These are phyloP conservation scores for Bambusicola thoracicus DNA, from an alignment of 2,113 vertebrate species.

Conservation along the genomic window DNA sequence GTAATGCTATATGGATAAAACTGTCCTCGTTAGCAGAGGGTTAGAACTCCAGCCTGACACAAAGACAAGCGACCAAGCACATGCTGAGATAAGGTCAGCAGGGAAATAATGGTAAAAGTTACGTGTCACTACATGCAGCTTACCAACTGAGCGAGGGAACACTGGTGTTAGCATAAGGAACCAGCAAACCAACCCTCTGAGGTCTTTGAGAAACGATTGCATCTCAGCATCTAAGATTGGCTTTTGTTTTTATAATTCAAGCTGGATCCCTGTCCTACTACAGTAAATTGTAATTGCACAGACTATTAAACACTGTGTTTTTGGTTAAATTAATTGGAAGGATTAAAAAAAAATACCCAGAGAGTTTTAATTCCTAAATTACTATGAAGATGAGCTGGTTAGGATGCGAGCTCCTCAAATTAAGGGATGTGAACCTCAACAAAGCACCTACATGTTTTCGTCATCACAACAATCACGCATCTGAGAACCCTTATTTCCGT, in stretches of 20 bases:
- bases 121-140: neutral
- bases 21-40: neutral
- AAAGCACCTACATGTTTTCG: neutral
- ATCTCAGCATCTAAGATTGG: neutral
- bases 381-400: neutral
- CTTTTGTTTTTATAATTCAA: neutral
- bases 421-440: neutral
- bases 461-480: neutral
- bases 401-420: neutral
- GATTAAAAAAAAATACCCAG: neutral
- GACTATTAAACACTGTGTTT: neutral
- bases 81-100: neutral
- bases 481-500: constrained; percentile 1
- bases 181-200: neutral
- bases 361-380: constrained; percentile 1
- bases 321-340: neutral
- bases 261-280: neutral
- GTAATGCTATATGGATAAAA: neutral
- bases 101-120: neutral
- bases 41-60: neutral
- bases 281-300: neutral
- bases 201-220: neutral
- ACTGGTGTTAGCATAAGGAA: accelerated
- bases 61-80: neutral
- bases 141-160: neutral